Evolutionary conservation across 2,888 invertebrate genomes (phyloP).

Genomic region (Helleia helle): DNA sequence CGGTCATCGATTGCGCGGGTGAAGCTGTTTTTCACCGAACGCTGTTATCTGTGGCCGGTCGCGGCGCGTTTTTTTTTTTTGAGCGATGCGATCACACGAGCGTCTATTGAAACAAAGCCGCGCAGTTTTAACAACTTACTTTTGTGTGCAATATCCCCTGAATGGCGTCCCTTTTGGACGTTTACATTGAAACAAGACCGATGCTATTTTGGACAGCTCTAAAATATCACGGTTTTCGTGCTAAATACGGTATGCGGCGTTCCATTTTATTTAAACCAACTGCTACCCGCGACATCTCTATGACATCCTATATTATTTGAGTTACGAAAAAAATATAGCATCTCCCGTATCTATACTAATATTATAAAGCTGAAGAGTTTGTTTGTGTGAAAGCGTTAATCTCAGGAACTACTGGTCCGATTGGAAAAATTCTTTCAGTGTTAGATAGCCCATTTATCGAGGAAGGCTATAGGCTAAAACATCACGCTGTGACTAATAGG

Average conservation of each 20-base stretch:
- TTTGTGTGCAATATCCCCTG: slow-evolving; percentile 23
- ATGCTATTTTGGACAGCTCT: not conserved
- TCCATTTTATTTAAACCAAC: too few species aligned
- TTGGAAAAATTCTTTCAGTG: too few species aligned
- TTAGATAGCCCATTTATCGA: too few species aligned
- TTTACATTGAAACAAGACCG: slow-evolving; percentile 14
- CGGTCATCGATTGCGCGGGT: slow-evolving; percentile 62
- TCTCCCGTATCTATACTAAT: too few species aligned
- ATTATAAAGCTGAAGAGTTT: too few species aligned
- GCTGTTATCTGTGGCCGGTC: slow-evolving; percentile 48
- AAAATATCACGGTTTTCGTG: not conserved
- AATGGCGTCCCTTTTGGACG: slow-evolving; percentile 19
- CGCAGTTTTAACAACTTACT: slow-evolving; percentile 29
- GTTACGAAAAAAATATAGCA: too few species aligned
- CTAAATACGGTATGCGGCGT: not conserved
- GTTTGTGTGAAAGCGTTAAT: too few species aligned
- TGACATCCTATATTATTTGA: too few species aligned
- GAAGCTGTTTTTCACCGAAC: slow-evolving; percentile 56
- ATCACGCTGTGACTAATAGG: too few species aligned
- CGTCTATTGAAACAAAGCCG: slow-evolving; percentile 28
- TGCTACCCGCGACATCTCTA: too few species aligned
- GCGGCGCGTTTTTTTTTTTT: slow-evolving; percentile 33
- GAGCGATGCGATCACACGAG: slow-evolving; percentile 41
- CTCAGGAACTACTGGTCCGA: too few species aligned
- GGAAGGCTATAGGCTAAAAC: too few species aligned